Evolutionary conservation across 2,888 invertebrate genomes (phyloP).

Genomic region (Scotopteryx bipunctaria): DNA sequence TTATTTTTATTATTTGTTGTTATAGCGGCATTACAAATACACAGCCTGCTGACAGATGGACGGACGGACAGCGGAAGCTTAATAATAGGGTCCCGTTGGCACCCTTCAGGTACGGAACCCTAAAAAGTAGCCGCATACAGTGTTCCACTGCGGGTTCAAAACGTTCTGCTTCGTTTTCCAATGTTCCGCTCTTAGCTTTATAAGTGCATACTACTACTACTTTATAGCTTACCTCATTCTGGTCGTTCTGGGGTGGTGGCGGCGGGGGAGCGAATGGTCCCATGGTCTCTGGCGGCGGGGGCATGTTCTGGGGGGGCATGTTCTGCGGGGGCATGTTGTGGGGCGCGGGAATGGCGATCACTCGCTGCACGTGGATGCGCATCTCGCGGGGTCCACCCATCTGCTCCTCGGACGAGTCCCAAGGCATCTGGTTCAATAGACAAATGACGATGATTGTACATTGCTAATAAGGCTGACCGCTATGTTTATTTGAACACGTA

Average conservation of each 20-base stretch:
- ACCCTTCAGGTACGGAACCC: too few relatives aligned
- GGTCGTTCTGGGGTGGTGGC: slow-evolving; percentile 66
- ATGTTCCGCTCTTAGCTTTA: too few relatives aligned
- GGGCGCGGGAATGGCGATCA: slow-evolving; percentile 73
- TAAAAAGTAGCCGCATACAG: too few relatives aligned
- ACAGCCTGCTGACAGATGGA: too few relatives aligned
- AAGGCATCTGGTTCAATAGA: slow-evolving; percentile 65
- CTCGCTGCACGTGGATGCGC: slow-evolving; percentile 80
- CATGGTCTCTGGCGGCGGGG: slow-evolving; percentile 35
- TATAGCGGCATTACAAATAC: too few relatives aligned
- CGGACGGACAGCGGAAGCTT: too few relatives aligned
- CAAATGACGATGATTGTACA: slow-evolving; percentile 1
- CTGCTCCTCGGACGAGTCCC: slow-evolving; percentile 79
- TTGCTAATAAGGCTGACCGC: slow-evolving; percentile 11
- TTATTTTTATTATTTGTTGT: too few relatives aligned
- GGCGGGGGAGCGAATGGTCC: slow-evolving; percentile 59
- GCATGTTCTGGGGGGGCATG: slow-evolving; percentile 43
- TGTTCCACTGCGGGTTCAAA: too few relatives aligned
- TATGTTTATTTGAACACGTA: slow-evolving; percentile 10
- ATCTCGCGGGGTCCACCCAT: slow-evolving; percentile 71
- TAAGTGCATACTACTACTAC: too few relatives aligned
- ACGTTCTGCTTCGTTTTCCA: too few relatives aligned
- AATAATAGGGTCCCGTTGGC: too few relatives aligned
- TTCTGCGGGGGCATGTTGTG: slow-evolving; percentile 62
- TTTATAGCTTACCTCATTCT: slow-evolving; percentile 57